A percentile compares a stretch with the other conserved stretches of the same genome.
Conservation (phyloP, 2,797 vertebrate genomes). For the Diceros bicornis region DNA sequence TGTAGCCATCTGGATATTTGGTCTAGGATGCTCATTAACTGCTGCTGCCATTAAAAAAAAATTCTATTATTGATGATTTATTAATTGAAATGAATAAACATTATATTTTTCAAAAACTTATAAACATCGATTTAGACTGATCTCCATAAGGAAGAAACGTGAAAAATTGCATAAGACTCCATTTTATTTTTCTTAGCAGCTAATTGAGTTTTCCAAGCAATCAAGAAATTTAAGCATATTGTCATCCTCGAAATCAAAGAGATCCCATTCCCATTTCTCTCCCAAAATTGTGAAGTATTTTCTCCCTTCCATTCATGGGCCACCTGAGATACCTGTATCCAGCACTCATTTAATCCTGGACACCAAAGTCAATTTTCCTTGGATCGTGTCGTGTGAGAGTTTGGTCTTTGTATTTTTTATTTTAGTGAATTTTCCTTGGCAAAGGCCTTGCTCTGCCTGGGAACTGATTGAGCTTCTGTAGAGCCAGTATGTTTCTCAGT, state of each 20-base stretch:
- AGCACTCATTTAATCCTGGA: conserved; percentile 56
- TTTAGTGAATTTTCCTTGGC: conserved; percentile 79
- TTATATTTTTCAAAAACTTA: not conserved
- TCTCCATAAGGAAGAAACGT: not conserved
- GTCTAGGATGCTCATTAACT: not conserved
- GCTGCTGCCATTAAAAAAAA: not conserved
- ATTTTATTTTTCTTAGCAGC: not conserved
- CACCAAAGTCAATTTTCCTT: conserved; percentile 66
- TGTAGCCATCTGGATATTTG: not conserved
- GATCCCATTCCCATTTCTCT: not conserved
- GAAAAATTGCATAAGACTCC: not conserved
- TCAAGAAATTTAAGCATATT: not conserved
- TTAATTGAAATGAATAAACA: not conserved
- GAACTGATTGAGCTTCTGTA: conserved; percentile 76
- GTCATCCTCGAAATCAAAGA: not conserved
- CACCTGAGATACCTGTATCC: not conserved
- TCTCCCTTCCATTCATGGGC: not conserved
- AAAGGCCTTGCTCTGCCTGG: conserved; percentile 75
- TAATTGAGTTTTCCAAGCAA: conserved; percentile 19
- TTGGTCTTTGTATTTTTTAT: conserved; percentile 77
- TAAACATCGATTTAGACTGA: not conserved
- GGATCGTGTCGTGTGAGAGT: conserved; percentile 26
- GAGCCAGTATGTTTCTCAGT: conserved; percentile 81
- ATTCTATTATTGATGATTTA: not conserved
- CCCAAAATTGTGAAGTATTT: not conserved